Conservation (phyloP, 1,140 invertebrate genomes). For the Penaeus vannamei region DNA sequence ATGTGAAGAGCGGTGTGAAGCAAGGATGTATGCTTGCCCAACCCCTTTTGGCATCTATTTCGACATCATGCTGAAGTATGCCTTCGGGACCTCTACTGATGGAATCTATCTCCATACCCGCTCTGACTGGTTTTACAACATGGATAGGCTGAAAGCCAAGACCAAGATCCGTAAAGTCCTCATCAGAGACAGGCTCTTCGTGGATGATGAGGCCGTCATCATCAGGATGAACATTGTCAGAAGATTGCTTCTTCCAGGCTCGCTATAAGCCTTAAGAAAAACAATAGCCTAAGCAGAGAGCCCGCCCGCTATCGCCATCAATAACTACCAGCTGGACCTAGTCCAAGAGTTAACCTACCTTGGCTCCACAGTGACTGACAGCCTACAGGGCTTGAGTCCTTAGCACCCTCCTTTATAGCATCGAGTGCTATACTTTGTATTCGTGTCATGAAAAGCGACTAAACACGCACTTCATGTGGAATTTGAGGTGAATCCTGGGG, state of each 20-base stretch:
- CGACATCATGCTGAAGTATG: neutral
- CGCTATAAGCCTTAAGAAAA: neutral
- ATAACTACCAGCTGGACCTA: neutral
- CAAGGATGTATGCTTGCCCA: slow-evolving; percentile 10
- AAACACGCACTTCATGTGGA: neutral
- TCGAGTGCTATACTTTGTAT: neutral
- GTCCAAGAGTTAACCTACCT: neutral
- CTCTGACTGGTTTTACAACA: too few relatives aligned
- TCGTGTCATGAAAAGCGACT: neutral
- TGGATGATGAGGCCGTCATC: neutral
- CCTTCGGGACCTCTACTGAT: too few relatives aligned
- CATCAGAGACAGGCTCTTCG: neutral
- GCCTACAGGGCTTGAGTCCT: neutral
- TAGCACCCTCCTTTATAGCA: neutral
- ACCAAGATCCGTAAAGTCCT: too few relatives aligned
- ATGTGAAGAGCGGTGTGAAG: too few relatives aligned
- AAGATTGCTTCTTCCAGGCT: slow-evolving; percentile 2
- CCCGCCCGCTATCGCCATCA: neutral
- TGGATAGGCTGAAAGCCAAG: too few relatives aligned
- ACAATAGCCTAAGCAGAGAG: neutral
- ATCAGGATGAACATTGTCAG: neutral
- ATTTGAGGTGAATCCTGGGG: neutral
- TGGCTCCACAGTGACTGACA: neutral
- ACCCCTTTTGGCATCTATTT: neutral
- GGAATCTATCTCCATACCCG: too few relatives aligned